phyloP scores from a whole-genome alignment of 2,113 vertebrate genomes.

The Laticauda colubrina region DNA sequence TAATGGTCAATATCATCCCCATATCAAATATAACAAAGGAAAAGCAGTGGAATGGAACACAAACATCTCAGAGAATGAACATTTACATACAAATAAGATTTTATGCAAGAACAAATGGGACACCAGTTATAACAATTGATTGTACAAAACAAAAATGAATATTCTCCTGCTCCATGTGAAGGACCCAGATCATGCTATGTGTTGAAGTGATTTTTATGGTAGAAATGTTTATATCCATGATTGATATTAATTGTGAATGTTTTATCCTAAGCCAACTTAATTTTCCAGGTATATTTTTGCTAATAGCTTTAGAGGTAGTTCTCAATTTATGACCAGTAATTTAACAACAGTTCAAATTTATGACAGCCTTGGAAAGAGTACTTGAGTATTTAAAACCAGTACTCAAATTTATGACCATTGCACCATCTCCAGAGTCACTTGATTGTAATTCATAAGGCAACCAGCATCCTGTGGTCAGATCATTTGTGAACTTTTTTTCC shows the following conservation, averaged over 20 bases:
- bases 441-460: too few relatives aligned
- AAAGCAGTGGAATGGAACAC: slow-evolving; percentile 6
- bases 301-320: too few relatives aligned
- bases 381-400: too few relatives aligned
- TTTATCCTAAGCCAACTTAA: not conserved
- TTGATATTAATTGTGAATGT: not conserved
- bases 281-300: too few relatives aligned
- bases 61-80: slow-evolving; percentile 9
- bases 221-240: not conserved
- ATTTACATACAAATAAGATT: slow-evolving; percentile 3
- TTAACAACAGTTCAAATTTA: too few relatives aligned
- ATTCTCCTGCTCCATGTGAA: not conserved
- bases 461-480: too few relatives aligned
- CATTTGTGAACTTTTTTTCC: too few relatives aligned
- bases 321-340: too few relatives aligned
- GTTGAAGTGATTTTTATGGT: not conserved
- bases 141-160: slow-evolving; percentile 6
- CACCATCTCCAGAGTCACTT: too few relatives aligned
- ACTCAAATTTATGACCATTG: too few relatives aligned
- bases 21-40: slow-evolving; percentile 36
- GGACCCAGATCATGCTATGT: not conserved
- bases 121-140: not conserved
- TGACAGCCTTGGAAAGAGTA: too few relatives aligned
- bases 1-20: slow-evolving; percentile 36
- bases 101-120: not conserved